Evolutionary conservation across 2,888 invertebrate species (phyloP), one percentile per base, ranked within the genome.

Genomic region (Megalurothrips usitatus): DNA sequence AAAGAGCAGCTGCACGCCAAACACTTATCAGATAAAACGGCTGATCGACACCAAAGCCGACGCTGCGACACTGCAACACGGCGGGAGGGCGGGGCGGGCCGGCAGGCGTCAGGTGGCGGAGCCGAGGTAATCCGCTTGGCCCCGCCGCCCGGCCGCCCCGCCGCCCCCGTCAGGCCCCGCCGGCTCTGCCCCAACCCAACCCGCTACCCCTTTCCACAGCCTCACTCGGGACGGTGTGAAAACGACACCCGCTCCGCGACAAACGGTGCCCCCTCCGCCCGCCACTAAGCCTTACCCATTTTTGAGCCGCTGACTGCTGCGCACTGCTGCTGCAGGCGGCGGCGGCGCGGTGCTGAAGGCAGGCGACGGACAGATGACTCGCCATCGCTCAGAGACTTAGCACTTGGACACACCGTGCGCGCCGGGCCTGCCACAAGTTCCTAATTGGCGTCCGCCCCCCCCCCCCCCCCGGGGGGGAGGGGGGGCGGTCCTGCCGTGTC

Each of bases 11-110:
- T 75, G 68, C 68, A 75, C 10, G 68, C 26, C 23, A 26, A n/a
- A 26, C 68, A 75, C 68, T 75, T 75, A 58, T 58, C 58, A 58
- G 58, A 58, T 58, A 75, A 75, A 75, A 75, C 68, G 68, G 26
- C 23, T 26, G 23, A 75, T 75, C 68, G 68, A 75, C 68, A 75
- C 68, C 68, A 23, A 19, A 68, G 68, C 26, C 68, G 26, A 26
- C 26, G 23, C 23, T 9, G 63, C 63, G n/a, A n/a, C 63, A 19
- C 19, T 9, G 3, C 63, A 63, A 19, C 58, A 10, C 4, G 58
- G 58, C 58, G 4, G 19, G 58, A 11, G 19, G 63, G 1, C 63
- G n/a, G 19, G 9, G 19, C 63, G 6, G 68, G n/a, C 19, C n/a
- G 11, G 68, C 68, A 23, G 68, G 68, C 68, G 68, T 75, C 68